Conservation (phyloP, 2,797 vertebrate species). For the Mallotus villosus region DNA sequence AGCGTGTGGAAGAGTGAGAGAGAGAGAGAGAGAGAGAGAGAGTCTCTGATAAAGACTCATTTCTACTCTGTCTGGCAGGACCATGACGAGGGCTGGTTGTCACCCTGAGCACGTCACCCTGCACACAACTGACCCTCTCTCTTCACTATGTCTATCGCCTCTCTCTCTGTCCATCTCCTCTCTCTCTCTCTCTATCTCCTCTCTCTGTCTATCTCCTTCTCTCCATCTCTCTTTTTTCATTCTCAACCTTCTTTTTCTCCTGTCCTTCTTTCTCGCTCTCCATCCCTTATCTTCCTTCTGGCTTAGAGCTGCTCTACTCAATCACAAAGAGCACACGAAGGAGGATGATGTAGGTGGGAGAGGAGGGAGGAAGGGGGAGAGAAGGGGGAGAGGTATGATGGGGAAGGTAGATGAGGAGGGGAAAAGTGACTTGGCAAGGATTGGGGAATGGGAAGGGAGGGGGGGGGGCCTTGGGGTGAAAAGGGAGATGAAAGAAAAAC, state of each 20-base stretch:
- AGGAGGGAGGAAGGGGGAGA: not conserved
- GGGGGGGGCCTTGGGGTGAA: not conserved
- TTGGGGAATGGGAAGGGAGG: not conserved
- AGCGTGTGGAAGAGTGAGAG: no score
- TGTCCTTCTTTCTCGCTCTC: not conserved
- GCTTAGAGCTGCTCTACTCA: not conserved
- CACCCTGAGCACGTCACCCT: not conserved
- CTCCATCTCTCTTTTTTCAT: no score
- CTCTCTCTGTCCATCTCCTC: not conserved
- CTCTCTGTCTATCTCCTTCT: not conserved
- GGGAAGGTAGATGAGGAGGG: not conserved
- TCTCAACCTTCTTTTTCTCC: not conserved
- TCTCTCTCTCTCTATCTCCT: not conserved
- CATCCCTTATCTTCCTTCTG: not conserved
- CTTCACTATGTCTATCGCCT: not conserved
- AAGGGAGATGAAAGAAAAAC: not conserved
- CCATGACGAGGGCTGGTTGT: not conserved
- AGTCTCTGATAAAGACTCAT: slow-evolving; percentile 1
- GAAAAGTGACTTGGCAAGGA: not conserved
- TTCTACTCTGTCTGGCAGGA: not conserved
- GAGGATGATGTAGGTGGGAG: not conserved
- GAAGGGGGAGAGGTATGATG: not conserved
- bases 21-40: no score
- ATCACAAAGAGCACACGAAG: not conserved
- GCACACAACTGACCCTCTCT: slow-evolving; percentile 1